Evolutionary conservation across 2,113 vertebrate genomes (phyloP), one percentile per base, ranked within the genome.

Genomic region (Neogobius melanostomus): DNA sequence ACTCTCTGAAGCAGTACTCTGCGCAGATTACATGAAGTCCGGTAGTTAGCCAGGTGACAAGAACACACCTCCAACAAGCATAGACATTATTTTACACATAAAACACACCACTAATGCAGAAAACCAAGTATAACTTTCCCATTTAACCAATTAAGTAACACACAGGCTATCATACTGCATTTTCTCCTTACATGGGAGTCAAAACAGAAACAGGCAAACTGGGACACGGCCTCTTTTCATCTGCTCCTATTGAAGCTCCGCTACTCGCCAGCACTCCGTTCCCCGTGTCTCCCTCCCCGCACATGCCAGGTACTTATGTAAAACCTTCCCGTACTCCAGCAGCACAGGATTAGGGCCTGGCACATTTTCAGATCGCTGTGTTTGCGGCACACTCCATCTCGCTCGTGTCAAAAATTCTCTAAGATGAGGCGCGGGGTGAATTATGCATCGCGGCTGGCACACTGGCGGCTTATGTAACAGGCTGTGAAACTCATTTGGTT

Each of bases 391-490:
- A 57, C 69, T 63, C 74, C 76, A 63, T 36, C 28, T 36, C 77
- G 84, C 84, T 81, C 85, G n/a, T 74, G 85, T 81, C 83, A 80
- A 79, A 83, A 85, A 74, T 83, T 88, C 82, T 83, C 74, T 74
- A 72, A 62, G 70, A 85, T 80, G 83, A 87, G 72, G 28, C 78
- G 61, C 17, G 72, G 46, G 78, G 82, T 86, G 85, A 89, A 91
- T 91, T 86, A 88, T 88, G 80, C 81, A 90, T 90, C 17, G 81
- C 87, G 79, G 83, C 75, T 83, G 87, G 83, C 82, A 84, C 82
- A 81, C 75, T 88, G 83, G 85, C 42, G 8, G 59, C 83, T 93
- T 92, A 93, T 88, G 88, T 90, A 91, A 93, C 72, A 73, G 87
- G 80, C 89, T 88, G 85, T 87, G 85, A 75, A 85, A 86, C 79